Evolutionary conservation across 2,888 invertebrate genomes (phyloP), one percentile per base, ranked within the genome.

Genomic region (Hymenopus coronatus): DNA sequence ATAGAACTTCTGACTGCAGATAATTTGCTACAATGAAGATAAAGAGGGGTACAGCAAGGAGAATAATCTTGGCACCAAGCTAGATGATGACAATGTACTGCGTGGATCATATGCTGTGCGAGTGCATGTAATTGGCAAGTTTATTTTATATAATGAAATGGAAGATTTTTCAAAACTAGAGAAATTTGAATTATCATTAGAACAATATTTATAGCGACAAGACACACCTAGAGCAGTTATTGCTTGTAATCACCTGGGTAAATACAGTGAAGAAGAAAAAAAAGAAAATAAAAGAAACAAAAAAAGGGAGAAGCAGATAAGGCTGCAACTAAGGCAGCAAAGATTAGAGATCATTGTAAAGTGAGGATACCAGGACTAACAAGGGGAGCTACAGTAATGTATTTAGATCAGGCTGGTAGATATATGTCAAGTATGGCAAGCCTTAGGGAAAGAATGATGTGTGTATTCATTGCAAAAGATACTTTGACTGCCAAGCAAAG

Each of bases 401-500:
- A 96, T 94, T 96, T 97, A 92, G 99, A 99, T 90, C 94, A 88
- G 98, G 98, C 0, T 94, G 95, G 91, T 99, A 98, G 97, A 96
- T 99, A 91, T 99, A 99, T 1, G 96, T 99, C 30, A 96, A 98
- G 93, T 99, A 98, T 92, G 99, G 99, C 93, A 99, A 99, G 93
- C 99, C 99, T 0, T 93, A 97, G 81, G 99, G 99, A 14, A 99
- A 98, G 94, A 98, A 99, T 93, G 97, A 99, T 94, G 99, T 99
- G 92, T 98, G 98, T 91, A 96, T 98, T 3, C 96, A 96, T 91
- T 98, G 97, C 4, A 97, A 97, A 92, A 94, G 95, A 2, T 99
- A 99, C 94, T 99, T 99, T 94, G 96, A 97, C 88, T 99, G 99
- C 91, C 95, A 95, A 0, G 96, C 96, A 1, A 99, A 99, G 91